Base-by-base conservation (phyloP, 1,140 invertebrate genomes). In the Nephotettix cincticeps region DNA sequence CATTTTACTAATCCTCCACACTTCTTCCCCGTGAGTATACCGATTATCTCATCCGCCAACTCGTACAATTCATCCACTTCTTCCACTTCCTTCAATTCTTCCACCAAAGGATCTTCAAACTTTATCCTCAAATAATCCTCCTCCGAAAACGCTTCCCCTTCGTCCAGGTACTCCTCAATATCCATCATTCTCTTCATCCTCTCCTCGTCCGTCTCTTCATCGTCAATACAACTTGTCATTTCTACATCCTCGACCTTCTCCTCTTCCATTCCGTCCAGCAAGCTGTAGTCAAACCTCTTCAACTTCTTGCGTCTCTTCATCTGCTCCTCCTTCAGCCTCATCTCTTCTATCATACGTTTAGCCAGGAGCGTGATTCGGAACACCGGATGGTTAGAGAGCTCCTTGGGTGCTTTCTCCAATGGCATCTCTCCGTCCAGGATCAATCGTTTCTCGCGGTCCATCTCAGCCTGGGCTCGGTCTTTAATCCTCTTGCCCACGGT, bases 361-460 rank as follows among this genome's bases (percentile, higher is more conserved):
- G 86, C 88, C 74, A 88, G 86, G 1, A 84, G 81, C 69, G 88
- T 86, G 2, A 90, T 86, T 19, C 88, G 82, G 78, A 89, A 89
- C 1, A 90, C 85, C 9, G 89, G 88, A 80, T 90, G 88, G 73
- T 86, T 78, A 63, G 80, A 84, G 73, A 90, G 83, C 77, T 89
- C 87, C 1, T 83, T 80, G 1, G 88, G 88, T 23, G 87, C 89
- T 74, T 90, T 86, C 75, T 87, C 83, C 17, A 89, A 77, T 0
- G 84, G 81, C 71, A 86, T 85, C 74, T 86, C 86, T 56, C 88
- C 87, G 63, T 85, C 84, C 23, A 90, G 79, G 65, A 90, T 87
- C 61, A 90, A 80, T 75, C 84, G 84, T 77, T 89, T 90, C 54
- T 89, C 84, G 68, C 88, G 81, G 76, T 88, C 86, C 80, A 89